Conservation (phyloP, 2,888 invertebrate species). For the Drosophila paranaensis region DNA sequence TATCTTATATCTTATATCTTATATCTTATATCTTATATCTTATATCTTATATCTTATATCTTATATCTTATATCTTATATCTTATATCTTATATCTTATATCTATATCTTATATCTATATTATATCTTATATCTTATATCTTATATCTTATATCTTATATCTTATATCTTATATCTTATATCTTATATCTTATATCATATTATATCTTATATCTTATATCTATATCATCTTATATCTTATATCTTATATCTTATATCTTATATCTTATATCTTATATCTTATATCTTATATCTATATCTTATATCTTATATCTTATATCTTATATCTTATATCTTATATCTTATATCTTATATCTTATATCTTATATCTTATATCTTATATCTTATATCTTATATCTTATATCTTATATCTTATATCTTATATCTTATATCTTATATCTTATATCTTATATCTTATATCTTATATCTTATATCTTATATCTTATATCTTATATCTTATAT, state of each 20-base stretch:
- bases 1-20: slow-evolving; percentile 4
- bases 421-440: slow-evolving; percentile 3
- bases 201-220: slow-evolving; percentile 8
- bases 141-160: slow-evolving; percentile 9
- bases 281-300: background rate
- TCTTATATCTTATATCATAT: slow-evolving; percentile 8
- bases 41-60: slow-evolving; percentile 9
- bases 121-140: slow-evolving; percentile 8
- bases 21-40: slow-evolving; percentile 9
- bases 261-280: slow-evolving; percentile 9
- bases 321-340: slow-evolving; percentile 9
- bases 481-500: slow-evolving; percentile 8
- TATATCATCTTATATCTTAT: slow-evolving; percentile 10
- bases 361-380: slow-evolving; percentile 10
- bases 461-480: slow-evolving; percentile 9
- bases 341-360: slow-evolving; percentile 8
- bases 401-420: slow-evolving; percentile 6
- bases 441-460: slow-evolving; percentile 3
- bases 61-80: slow-evolving; percentile 4
- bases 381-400: slow-evolving; percentile 5
- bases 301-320: slow-evolving; percentile 7
- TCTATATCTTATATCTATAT: slow-evolving; percentile 7
- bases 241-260: slow-evolving; percentile 8
- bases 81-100: slow-evolving; percentile 9
- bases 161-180: slow-evolving; percentile 9